Conservation (phyloP, 1,140 invertebrate genomes). For the Drosophila elegans region DNA sequence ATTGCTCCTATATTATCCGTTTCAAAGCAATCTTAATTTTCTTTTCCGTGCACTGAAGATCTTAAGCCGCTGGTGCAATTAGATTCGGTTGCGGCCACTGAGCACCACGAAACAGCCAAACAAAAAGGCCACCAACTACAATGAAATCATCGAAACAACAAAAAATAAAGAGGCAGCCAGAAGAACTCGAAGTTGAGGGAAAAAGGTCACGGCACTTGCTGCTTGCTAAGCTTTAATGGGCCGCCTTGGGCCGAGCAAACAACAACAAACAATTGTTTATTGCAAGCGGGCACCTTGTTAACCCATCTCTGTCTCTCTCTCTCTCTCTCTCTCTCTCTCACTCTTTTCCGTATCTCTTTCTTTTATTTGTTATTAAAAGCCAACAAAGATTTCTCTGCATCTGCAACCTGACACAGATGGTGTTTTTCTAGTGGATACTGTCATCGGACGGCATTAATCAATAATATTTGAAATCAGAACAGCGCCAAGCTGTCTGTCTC, state of each 20-base stretch:
- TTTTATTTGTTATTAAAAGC: conserved; percentile 31
- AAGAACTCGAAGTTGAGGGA: conserved; percentile 70
- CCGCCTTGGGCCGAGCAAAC: conserved; percentile 61
- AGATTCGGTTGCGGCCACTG: conserved; percentile 57
- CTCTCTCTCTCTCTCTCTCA: background rate
- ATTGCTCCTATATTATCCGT: too few relatives aligned
- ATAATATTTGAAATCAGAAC: conserved; percentile 40
- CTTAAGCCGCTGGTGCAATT: conserved; percentile 65
- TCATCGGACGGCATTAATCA: conserved; percentile 31
- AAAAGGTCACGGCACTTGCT: conserved; percentile 80
- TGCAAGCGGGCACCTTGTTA: conserved; percentile 40
- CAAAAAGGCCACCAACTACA: conserved; percentile 23
- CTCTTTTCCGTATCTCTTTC: background rate
- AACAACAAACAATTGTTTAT: conserved; percentile 23
- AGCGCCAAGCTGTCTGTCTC: conserved; percentile 42
- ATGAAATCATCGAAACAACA: conserved; percentile 21
- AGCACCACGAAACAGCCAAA: conserved; percentile 29
- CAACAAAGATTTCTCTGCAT: conserved; percentile 62
- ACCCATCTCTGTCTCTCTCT: background rate
- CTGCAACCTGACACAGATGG: conserved; percentile 62
- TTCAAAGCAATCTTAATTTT: background rate
- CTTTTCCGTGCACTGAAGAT: conserved; percentile 34
- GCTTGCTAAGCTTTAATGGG: conserved; percentile 67
- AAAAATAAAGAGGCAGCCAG: conserved; percentile 32
- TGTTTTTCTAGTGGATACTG: conserved; percentile 3